phyloP scores from a whole-genome alignment of 1,140 invertebrate species.

The Pogonus chalceus region DNA sequence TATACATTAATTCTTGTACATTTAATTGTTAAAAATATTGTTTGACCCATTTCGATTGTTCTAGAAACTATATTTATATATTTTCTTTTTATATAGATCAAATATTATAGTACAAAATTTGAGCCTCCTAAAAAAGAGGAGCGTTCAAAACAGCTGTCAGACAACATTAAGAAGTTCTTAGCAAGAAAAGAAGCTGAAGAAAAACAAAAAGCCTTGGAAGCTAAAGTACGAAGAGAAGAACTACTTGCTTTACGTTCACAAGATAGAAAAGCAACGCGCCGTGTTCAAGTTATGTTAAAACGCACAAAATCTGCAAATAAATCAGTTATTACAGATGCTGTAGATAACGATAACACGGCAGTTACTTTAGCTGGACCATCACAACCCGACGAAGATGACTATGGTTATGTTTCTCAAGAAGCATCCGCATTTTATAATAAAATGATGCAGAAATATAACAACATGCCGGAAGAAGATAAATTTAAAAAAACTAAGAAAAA shows the following conservation, averaged over 20 bases:
- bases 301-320: conserved; percentile 82
- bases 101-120: conserved; percentile 65
- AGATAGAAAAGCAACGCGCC: conserved; percentile 45
- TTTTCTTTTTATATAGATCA: conserved; percentile 31
- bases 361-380: conserved; percentile 57
- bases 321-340: conserved; percentile 70
- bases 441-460: conserved; percentile 73
- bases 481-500: conserved; percentile 37
- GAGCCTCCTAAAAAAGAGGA: conserved; percentile 70
- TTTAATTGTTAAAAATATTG: no score
- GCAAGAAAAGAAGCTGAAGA: conserved; percentile 73
- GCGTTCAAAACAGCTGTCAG: conserved; percentile 55
- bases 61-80: not conserved
- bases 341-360: conserved; percentile 64
- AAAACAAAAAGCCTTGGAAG: conserved; percentile 49
- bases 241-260: conserved; percentile 64
- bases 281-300: conserved; percentile 55
- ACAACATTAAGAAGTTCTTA: conserved; percentile 73
- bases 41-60: not conserved
- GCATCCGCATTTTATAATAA: conserved; percentile 70
- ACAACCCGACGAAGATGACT: conserved; percentile 85
- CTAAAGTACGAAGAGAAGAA: conserved; percentile 49
- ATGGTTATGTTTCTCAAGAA: conserved; percentile 76
- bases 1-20: no score
- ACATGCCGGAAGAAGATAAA: conserved; percentile 53